Base-by-base conservation (phyloP, 2,113 vertebrate genomes). In the Paedocypris sp. region DNA sequence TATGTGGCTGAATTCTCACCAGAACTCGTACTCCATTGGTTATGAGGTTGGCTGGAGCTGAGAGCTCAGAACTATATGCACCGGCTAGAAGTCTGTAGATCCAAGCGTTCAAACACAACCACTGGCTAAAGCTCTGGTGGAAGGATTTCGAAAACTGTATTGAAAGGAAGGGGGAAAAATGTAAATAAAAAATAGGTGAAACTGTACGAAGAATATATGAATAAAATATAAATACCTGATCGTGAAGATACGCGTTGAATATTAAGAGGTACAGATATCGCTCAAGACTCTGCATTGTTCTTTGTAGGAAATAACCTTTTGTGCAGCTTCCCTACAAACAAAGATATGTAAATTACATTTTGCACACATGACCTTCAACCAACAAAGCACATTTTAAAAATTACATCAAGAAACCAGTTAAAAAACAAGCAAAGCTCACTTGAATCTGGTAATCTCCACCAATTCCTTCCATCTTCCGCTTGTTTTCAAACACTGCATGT, bases 171-270 rank as follows among this genome's bases (percentile, higher is more conserved):
- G 22, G 12, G 23, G n/a, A 23, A 1, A 23, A 16, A 9, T 16
- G 20, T 10, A n/a, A 15, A 29, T 57, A 2, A 38, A 61, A 10
- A 41, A 7, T n/a, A n/a, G n/a, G n/a, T n/a, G n/a, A n/a, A n/a
- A n/a, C n/a, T n/a, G n/a, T n/a, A n/a, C n/a, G n/a, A n/a, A n/a
- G n/a, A n/a, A n/a, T n/a, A n/a, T n/a, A 50, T 25, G 3, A 12
- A 38, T 12, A 18, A 29, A 36, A 20, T 3, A 16, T 22, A 9
- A 22, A 33, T 76, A 88, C 90, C 90, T 91, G 90, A 60, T 91
- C 86, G 0, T 91, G 87, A 70, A 92, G 87, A 74, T 91, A 92
- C 50, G 85, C 86, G 73, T 91, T 90, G 69, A 92, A 92, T 23
- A 83, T 72, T 23, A 92, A 69, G 76, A 92, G 62, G 75, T 88